phyloP scores from a whole-genome alignment of 2,888 invertebrate species.

The Leptogaster cylindrica region DNA sequence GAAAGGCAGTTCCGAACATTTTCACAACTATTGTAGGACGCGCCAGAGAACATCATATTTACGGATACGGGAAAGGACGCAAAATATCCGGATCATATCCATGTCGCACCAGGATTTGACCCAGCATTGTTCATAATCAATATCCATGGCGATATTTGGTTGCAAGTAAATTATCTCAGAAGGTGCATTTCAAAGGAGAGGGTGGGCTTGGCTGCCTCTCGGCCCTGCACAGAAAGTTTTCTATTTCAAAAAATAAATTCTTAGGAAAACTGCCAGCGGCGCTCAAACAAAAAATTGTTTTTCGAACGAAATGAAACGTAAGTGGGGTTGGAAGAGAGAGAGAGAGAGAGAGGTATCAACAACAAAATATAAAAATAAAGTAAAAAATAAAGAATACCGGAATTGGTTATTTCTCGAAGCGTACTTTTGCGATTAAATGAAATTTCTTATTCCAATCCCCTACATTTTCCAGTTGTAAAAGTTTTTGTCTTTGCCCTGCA shows the following conservation, averaged over 20 bases:
- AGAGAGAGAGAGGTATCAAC: too few relatives aligned
- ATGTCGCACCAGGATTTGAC: not conserved
- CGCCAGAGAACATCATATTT: slow-evolving; percentile 19
- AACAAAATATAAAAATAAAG: too few relatives aligned
- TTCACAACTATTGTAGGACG: slow-evolving; percentile 17
- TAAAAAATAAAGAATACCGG: too few relatives aligned
- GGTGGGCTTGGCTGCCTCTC: not conserved
- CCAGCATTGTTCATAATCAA: slow-evolving; percentile 2
- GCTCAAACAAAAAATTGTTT: slow-evolving; percentile 31
- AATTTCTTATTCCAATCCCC: slow-evolving; percentile 7
- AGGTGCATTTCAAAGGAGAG: slow-evolving; percentile 6
- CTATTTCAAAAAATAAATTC: slow-evolving; percentile 11
- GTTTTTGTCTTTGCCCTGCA: slow-evolving; percentile 30
- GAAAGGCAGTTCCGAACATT: slow-evolving; percentile 7
- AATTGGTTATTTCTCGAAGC: slow-evolving; percentile 21
- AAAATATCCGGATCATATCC: not conserved
- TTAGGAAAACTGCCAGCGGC: slow-evolving; percentile 7
- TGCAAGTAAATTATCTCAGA: slow-evolving; percentile 24
- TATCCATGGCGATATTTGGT: not conserved
- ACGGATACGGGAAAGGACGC: not conserved
- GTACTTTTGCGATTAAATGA: slow-evolving; percentile 23
- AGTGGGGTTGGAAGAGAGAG: too few relatives aligned
- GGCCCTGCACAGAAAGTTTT: slow-evolving; percentile 6
- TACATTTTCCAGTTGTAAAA: slow-evolving; percentile 27
- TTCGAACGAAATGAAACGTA: slow-evolving; percentile 26